These are phyloP conservation scores for Apaloderma vittatum DNA, from an alignment of 2,113 vertebrate species.

Conservation along the genomic window DNA sequence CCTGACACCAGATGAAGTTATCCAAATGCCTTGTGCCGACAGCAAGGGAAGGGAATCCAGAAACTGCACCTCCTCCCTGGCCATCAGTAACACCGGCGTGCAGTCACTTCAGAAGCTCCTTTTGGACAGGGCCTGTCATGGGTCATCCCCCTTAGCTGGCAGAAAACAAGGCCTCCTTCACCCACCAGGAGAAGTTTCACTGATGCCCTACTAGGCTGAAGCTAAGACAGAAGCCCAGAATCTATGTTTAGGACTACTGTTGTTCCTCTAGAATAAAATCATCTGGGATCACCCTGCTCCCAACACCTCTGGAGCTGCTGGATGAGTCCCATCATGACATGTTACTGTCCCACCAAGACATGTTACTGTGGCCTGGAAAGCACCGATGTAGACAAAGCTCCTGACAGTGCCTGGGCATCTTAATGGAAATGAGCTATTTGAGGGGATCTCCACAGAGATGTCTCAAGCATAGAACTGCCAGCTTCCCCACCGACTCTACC, in stretches of 20 bases:
- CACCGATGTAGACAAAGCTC: background rate
- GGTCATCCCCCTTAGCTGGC: too few relatives aligned
- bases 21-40: background rate
- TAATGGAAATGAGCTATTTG: accelerated
- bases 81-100: background rate
- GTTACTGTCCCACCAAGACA: background rate
- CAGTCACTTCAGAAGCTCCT: background rate
- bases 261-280: background rate
- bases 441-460: background rate
- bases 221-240: background rate
- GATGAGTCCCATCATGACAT: background rate
- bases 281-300: background rate
- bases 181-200: background rate
- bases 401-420: background rate
- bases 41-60: background rate
- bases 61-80: background rate
- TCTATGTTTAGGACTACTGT: background rate
- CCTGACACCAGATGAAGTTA: background rate
- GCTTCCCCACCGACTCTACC: background rate
- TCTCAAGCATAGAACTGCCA: background rate
- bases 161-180: background rate
- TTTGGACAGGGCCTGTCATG: background rate
- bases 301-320: background rate
- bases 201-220: background rate
- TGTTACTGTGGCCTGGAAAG: background rate